These are phyloP conservation scores for Podargus strigoides DNA, from an alignment of 2,797 vertebrate species.

Conservation along the genomic window DNA sequence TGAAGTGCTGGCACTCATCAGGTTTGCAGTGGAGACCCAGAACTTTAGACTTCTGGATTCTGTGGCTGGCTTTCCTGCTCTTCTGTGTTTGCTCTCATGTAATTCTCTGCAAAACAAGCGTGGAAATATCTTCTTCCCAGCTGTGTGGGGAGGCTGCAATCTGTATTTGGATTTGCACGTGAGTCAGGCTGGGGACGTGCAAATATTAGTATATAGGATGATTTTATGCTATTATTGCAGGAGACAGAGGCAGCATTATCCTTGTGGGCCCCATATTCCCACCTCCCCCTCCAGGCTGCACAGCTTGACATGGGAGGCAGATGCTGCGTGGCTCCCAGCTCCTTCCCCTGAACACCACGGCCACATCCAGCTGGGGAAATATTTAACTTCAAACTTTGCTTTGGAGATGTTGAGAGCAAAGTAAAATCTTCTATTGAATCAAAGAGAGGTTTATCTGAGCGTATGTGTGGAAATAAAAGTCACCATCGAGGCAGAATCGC, in stretches of 20 bases:
- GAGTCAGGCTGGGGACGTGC: background rate
- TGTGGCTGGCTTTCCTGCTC: background rate
- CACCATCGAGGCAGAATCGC: background rate
- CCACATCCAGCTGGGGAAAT: background rate
- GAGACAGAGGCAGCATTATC: background rate
- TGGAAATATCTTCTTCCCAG: background rate
- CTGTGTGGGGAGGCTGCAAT: background rate
- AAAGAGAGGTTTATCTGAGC: background rate
- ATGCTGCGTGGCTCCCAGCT: background rate
- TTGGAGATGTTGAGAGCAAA: background rate
- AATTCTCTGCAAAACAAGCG: background rate
- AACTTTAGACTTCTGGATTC: fast-evolving
- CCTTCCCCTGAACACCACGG: background rate
- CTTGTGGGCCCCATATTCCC: background rate
- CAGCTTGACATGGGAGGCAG: background rate
- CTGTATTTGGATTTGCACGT: background rate
- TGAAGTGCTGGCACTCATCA: fast-evolving
- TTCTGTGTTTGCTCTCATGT: background rate
- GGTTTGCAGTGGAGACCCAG: background rate
- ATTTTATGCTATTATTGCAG: background rate
- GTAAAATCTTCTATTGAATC: background rate
- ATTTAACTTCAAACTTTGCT: background rate
- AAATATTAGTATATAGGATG: background rate
- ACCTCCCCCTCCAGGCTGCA: background rate
- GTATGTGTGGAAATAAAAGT: fast-evolving